These are phyloP conservation scores for Octomys mimax DNA, from an alignment of 2,797 vertebrate genomes.

Conservation along the genomic window DNA sequence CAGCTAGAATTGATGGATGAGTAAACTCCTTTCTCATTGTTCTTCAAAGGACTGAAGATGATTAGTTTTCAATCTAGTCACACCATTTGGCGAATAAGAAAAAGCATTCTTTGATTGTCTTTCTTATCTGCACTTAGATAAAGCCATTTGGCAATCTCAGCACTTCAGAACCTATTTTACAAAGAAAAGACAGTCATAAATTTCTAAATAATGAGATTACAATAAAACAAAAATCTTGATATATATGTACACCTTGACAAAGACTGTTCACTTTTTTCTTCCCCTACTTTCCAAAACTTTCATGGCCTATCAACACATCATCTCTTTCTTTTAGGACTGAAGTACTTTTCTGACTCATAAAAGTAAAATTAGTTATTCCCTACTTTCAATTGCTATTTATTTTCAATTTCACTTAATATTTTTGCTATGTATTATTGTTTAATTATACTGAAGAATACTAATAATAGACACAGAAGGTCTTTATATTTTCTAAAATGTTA, in stretches of 20 bases:
- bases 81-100: not conserved
- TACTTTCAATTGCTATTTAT: not conserved
- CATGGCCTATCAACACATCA: not conserved
- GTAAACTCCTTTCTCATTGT: not conserved
- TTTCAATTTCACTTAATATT: not conserved
- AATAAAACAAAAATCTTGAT: not conserved
- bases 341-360: not conserved
- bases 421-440: not conserved
- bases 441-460: not conserved
- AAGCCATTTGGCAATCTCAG: not conserved
- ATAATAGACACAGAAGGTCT: not conserved
- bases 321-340: not conserved
- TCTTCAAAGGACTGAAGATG: not conserved
- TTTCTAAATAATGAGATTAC: not conserved
- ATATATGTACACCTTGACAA: not conserved
- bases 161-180: not conserved
- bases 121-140: not conserved
- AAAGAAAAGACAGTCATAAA: not conserved
- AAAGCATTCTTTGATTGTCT: not conserved
- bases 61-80: not conserved
- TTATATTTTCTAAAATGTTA: slow-evolving; percentile 17
- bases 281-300: not conserved
- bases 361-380: not conserved
- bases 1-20: not conserved
- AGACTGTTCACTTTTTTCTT: not conserved